Evolutionary conservation across 2,797 vertebrate species (phyloP), one percentile per base, ranked within the genome.

Genomic region (Acanthiza pusilla): DNA sequence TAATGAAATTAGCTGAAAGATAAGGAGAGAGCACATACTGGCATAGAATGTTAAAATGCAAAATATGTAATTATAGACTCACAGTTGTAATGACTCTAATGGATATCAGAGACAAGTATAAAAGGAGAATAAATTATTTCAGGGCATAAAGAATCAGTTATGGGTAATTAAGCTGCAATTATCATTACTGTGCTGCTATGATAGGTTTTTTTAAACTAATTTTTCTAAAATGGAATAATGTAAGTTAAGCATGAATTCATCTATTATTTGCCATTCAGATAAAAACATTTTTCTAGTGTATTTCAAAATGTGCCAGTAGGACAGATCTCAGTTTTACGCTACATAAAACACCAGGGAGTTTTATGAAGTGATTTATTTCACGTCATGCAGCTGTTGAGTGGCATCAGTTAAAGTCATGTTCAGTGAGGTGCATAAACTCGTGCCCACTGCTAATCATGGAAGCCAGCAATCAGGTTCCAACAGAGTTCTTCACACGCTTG

Each of bases 71-170:
- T 96, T 96, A 93, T 13, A 94, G 93, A 67, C 60, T 93, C 67
- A 57, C 42, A 82, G 89, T 93, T 92, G 85, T 94, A 94, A 96
- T 95, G 87, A 91, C 85, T 91, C 85, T 89, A 96, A 94, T 91
- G 91, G 92, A 67, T 96, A 95, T 91, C 89, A 95, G 85, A 91
- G 92, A 91, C 88, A 75, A 93, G 73, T 76, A 63, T 86, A 92
- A 95, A 73, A 92, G 73, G 82, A 85, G 93, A 93, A 93, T 90
- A 97, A 95, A 95, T 94, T 96, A 89, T 96, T 96, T 90, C 89
- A 90, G 79, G 79, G 82, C 70, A 90, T 93, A 79, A 88, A 88
- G 45, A 95, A 94, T 96, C 91, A 81, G 93, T 94, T 93, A 84
- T 32, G 94, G 82, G 48, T 96, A 95, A 96, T 96, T 96, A 96